These are phyloP conservation scores for Cynopterus brachyotis DNA, from an alignment of 2,113 vertebrate genomes.

Conservation along the genomic window DNA sequence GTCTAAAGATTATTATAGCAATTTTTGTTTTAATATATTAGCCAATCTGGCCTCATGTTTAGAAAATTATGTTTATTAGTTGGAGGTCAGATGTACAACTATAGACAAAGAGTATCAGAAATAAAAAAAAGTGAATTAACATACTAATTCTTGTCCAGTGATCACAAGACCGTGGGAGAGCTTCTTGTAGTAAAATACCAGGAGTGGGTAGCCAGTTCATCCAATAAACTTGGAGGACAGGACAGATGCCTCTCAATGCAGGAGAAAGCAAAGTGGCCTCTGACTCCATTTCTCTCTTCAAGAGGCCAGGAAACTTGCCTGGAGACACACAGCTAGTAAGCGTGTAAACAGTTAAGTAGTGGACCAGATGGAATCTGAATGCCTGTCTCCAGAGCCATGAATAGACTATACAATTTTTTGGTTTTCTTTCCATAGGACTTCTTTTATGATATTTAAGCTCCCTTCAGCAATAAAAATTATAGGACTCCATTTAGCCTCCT, in stretches of 20 bases:
- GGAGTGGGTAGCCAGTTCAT: rapidly evolving
- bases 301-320: background rate
- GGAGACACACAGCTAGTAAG: background rate
- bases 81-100: background rate
- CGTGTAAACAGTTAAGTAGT: background rate
- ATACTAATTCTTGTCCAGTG: background rate
- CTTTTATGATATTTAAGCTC: background rate
- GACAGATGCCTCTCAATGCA: background rate
- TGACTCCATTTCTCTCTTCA: background rate
- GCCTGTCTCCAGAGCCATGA: background rate
- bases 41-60: background rate
- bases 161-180: background rate
- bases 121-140: background rate
- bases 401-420: background rate
- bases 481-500: background rate
- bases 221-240: background rate
- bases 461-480: background rate
- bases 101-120: background rate
- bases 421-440: background rate
- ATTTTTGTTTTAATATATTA: background rate
- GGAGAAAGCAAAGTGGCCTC: background rate
- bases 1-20: background rate
- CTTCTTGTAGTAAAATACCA: background rate
- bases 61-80: background rate
- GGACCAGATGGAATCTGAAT: background rate